Evolutionary conservation across 2,113 vertebrate genomes (phyloP), one percentile per base, ranked within the genome.

Genomic region (Psophia crepitans): DNA sequence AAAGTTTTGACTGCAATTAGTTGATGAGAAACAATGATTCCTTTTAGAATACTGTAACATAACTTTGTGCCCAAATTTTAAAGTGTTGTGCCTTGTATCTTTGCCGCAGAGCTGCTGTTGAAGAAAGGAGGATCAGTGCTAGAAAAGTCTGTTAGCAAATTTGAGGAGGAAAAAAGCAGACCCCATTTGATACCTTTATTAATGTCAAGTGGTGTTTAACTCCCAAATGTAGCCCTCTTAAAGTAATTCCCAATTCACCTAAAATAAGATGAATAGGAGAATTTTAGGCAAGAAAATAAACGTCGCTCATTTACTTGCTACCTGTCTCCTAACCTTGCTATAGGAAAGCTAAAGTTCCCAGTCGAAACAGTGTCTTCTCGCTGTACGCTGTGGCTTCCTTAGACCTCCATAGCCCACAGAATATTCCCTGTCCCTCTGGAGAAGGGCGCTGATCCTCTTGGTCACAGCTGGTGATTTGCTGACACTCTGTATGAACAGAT

Each of bases 261-360:
- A 26, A 77, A 58, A 5, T 22, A n/a, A 49, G n/a, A 37, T 17
- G 41, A 87, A 37, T 1, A 44, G 41, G 20, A 80, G 30, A 46
- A 81, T 46, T 87, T 49, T 54, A 68, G 60, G 32, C 60, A 74
- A 32, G 69, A 37, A 77, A n/a, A 78, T 12, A 22, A 24, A 13
- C 4, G 19, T 20, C 15, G 17, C 46, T 24, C 2, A 0, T 79
- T 14, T 76, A 32, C 65, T 87, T 18, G 24, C 51, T 63, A 5
- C 46, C 41, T 57, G 10, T 9, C 16, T 83, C n/a, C 28, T 14
- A 39, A 28, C 35, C 48, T 51, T 0, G 0, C 48, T 84, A 2
- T 6, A 30, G 41, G 63, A 68, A 43, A 41, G 48, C 18, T 49
- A 8, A 37, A 66, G 39, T 33, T 71, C 61, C 74, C 56, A 20